Evolutionary conservation across 2,888 invertebrate species (phyloP), one percentile per base, ranked within the genome.

Genomic region (Halocaridina rubra): DNA sequence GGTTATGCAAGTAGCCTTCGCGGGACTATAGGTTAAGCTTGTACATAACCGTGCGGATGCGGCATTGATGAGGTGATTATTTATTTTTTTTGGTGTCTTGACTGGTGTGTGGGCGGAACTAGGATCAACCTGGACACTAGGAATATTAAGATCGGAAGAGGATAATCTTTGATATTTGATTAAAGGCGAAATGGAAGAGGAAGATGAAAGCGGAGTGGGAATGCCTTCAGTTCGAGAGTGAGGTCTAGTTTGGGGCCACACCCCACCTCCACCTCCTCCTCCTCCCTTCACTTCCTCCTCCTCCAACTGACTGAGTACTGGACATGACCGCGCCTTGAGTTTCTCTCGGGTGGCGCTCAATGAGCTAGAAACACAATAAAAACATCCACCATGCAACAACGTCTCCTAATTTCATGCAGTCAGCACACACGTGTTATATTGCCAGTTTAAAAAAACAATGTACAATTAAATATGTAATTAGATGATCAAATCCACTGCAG

Each of bases 361-460:
- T 80, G 80, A 61, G 75, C 84, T 84, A 84, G 84, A 84, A 84
- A 80, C 84, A 84, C 77, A 84, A 82, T 74, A 84, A 80, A n/a
- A 84, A 84, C 74, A 75, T 74, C 75, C 67, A 72, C 84, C 84
- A 84, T 84, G 84, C 84, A 79, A 74, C 79, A 82, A 72, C 64
- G 16, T 33, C 30, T 57, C 72, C 72, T 71, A 59, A 77, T 59
- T 19, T 61, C 82, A 84, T 84, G 82, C 82, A 57, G 59, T 77
- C 81, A 57, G 69, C 81, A 61, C 39, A 59, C 74, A 81, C n/a
- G n/a, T n/a, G n/a, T 59, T 81, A 77, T 77, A 69, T 19, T 69
- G 81, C 76, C 64, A 69, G 39, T 64, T 75, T 19, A 53, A 29
- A 75, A 30, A 74, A 71, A 29, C 57, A 46, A 71, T 57, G 19